Conservation (phyloP, 2,113 vertebrate species). For the Eretmochelys imbricata region DNA sequence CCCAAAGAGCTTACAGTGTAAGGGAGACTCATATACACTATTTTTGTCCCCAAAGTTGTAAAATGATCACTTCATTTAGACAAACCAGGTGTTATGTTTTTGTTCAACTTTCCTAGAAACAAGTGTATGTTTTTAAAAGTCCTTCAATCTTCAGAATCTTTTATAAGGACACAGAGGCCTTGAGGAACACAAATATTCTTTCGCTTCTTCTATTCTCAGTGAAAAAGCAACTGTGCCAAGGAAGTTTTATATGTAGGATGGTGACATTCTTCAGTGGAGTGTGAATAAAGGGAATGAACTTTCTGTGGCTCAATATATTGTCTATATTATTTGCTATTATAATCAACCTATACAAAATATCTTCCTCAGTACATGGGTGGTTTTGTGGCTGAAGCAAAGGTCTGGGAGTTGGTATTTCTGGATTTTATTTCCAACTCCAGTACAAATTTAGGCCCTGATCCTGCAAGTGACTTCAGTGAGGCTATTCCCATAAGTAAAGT, state of each 20-base stretch:
- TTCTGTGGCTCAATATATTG: background rate
- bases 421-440: background rate
- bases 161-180: slow-evolving; percentile 8
- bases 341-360: background rate
- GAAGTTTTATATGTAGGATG: background rate
- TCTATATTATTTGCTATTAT: background rate
- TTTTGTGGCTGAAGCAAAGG: background rate
- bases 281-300: background rate
- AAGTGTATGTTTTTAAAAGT: background rate
- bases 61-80: background rate
- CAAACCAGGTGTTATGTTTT: background rate
- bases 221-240: slow-evolving; percentile 1
- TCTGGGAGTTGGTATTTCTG: background rate
- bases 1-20: background rate
- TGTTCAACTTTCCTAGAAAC: background rate
- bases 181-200: background rate
- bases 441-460: background rate
- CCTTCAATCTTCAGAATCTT: background rate
- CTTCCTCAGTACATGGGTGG: background rate
- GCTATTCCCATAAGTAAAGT: background rate
- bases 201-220: slow-evolving; percentile 33
- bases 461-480: background rate
- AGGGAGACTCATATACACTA: background rate
- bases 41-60: background rate
- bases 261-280: slow-evolving; percentile 7